Percentiles rank a stretch among this genome's conserved stretches.
Conservation (phyloP, 2,113 vertebrate species). For the Equus przewalskii region DNA sequence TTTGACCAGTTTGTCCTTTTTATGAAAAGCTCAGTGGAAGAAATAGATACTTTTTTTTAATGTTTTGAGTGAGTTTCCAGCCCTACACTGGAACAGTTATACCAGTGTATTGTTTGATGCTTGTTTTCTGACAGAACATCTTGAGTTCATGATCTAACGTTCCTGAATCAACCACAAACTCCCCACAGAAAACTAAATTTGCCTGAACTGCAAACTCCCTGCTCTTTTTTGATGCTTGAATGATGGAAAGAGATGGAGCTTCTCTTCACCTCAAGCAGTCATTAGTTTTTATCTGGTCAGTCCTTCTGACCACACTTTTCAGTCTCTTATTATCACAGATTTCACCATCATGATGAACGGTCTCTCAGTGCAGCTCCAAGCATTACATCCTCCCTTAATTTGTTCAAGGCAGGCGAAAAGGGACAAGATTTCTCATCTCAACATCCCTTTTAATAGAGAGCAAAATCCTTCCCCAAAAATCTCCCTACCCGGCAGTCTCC, state of each 20-base stretch:
- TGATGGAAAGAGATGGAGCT: not conserved
- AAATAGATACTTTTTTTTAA: not conserved
- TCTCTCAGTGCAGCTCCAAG: not conserved
- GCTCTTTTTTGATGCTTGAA: not conserved
- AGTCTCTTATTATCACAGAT: not conserved
- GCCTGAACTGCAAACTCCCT: not conserved
- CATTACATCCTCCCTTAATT: not conserved
- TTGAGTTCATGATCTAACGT: slow-evolving; percentile 58
- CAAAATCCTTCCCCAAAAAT: slow-evolving; percentile 15
- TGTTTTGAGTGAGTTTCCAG: not conserved
- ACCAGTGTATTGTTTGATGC: not conserved
- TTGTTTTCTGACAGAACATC: slow-evolving; percentile 43
- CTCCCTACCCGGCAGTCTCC: not conserved
- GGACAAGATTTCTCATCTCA: slow-evolving; percentile 15
- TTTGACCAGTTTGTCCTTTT: not conserved
- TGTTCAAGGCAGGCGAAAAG: not conserved
- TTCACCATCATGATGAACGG: not conserved
- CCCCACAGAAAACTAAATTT: slow-evolving; percentile 56
- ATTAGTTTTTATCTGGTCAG: not conserved
- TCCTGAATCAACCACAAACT: slow-evolving; percentile 55
- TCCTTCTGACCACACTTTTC: not conserved
- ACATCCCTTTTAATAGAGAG: not conserved
- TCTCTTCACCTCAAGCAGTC: not conserved
- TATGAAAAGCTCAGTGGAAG: slow-evolving; percentile 13
- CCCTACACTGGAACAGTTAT: not conserved